phyloP scores from a whole-genome alignment of 2,888 invertebrate species.

The Hedychridium roseum region DNA sequence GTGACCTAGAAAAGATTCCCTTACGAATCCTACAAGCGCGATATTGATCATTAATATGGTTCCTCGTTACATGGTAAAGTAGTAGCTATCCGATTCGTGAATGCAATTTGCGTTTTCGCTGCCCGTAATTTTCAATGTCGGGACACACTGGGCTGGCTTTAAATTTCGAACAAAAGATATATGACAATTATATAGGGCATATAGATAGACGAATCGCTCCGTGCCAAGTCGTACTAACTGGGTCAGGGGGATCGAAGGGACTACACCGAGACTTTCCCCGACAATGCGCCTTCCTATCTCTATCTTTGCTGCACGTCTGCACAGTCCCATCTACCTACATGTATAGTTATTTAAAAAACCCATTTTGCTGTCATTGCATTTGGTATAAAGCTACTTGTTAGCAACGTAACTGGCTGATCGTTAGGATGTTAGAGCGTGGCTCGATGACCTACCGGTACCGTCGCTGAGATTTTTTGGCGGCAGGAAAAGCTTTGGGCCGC shows the following conservation, averaged over 20 bases:
- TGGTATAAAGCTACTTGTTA: no score
- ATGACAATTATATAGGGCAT: not conserved
- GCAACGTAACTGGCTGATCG: no score
- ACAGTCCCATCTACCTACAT: not conserved
- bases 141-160: conserved; percentile 2
- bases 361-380: no score
- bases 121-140: conserved; percentile 1
- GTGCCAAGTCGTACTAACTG: conserved; percentile 18
- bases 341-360: no score
- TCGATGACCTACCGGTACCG: not conserved
- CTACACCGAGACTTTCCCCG: not conserved
- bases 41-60: no score
- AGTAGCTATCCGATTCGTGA: no score
- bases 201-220: not conserved
- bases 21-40: no score
- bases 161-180: conserved; percentile 12
- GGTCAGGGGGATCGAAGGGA: conserved; percentile 4
- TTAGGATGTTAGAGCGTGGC: no score
- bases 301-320: not conserved
- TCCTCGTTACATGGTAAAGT: no score
- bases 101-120: no score
- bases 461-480: not conserved
- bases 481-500: conserved; percentile 18
- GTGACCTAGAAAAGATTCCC: no score
- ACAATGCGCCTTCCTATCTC: not conserved